Percentiles rank a stretch among this genome's conserved stretches.
Conservation (phyloP, 2,113 vertebrate genomes). For the Macquaria ambigua region DNA sequence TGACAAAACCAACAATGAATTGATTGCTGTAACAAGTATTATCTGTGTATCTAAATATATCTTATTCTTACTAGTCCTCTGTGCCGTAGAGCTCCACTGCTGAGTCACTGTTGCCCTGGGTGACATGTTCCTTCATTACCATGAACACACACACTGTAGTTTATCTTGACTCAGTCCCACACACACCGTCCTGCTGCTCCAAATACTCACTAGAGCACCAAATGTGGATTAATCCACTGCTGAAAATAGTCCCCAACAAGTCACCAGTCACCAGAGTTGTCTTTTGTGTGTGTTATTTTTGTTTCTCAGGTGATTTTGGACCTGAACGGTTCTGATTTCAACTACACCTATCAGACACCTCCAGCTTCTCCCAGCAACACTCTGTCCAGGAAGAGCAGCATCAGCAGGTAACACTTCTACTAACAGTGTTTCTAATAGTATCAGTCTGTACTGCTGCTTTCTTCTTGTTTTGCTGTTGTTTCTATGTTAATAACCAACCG, state of each 20-base stretch:
- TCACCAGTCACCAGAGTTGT: background rate
- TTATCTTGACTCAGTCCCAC: background rate
- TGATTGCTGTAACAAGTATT: no score
- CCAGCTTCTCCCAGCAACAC: slow-evolving; percentile 87
- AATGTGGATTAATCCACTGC: background rate
- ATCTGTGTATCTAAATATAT: no score
- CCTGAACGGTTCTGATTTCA: slow-evolving; percentile 88
- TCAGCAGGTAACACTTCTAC: slow-evolving; percentile 82
- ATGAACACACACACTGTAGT: no score
- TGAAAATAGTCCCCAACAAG: background rate
- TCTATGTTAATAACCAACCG: no score
- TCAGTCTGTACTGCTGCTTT: background rate
- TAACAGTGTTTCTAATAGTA: background rate
- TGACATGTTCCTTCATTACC: no score
- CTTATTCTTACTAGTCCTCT: no score
- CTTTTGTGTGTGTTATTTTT: background rate
- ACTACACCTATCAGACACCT: slow-evolving; percentile 87
- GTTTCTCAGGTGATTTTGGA: slow-evolving; percentile 86
- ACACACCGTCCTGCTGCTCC: background rate
- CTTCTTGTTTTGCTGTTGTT: no score
- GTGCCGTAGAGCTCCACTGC: no score
- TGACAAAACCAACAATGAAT: no score
- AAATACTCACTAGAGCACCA: background rate
- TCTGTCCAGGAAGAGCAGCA: slow-evolving; percentile 87
- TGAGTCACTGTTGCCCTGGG: no score